Base-by-base conservation (phyloP, 2,113 vertebrate genomes). In the Plecturocebus donacophilus region DNA sequence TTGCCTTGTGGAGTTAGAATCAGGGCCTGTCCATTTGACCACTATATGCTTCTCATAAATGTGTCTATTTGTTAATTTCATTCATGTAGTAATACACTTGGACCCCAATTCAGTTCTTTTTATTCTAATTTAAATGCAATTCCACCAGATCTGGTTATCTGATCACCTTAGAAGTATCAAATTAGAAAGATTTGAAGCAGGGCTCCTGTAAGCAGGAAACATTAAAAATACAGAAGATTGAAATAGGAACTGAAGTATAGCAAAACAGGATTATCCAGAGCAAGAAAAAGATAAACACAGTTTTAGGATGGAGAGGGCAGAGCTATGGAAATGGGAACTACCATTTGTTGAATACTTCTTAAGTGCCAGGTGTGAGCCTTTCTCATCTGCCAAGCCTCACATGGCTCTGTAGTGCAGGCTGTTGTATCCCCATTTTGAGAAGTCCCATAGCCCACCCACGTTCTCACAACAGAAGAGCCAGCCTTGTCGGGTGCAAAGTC, bases 161-260 rank as follows among this genome's bases (percentile, higher is more conserved):
- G 86, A 75, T 35, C 71, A 79, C 40, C 40, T 71, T 17, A 42
- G 73, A 91, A 19, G 61, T 0, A 56, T 27, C 56, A 94, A 61
- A 95, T 52, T 17, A 56, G 42, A 79, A 96, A 91, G 58, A 64
- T 75, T 76, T 9, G 35, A 75, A 96, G 87, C 27, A 90, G n/a
- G 79, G 49, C 11, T 96, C 35, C 90, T 66, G 3, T 49, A 45
- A 83, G 54, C 35, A 92, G 49, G 17, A 79, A 73, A 73, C 45
- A 45, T 49, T 70, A 42, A 77, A 83, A 52, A 76, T 7, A 94
- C 0, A 84, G 40, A 40, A 64, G 58, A 76, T 17, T 86, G 77
- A 77, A 68, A 86, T 0, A 12, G 47, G 77, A 93, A 80, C 32
- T 40, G 11, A 86, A 54, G 38, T 40, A 68, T 16, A 86, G 49